Percentiles rank a stretch among this genome's conserved stretches.
Conservation (phyloP, 2,113 vertebrate species). For the Eidolon helvum region DNA sequence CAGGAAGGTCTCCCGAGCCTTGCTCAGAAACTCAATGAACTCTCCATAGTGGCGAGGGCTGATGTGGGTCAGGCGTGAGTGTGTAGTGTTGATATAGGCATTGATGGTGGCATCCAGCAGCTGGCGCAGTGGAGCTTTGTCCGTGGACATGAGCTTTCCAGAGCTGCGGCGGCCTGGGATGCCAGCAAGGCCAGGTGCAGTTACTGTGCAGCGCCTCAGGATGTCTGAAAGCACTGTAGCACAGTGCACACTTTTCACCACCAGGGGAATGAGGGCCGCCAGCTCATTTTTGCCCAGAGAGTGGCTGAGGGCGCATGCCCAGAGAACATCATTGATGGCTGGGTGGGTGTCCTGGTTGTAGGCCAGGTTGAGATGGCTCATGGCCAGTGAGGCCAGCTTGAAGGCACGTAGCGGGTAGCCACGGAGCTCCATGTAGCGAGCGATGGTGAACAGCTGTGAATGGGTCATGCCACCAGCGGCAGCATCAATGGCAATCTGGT, state of each 20-base stretch:
- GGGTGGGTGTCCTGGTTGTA: slow-evolving; percentile 99
- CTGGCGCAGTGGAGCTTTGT: slow-evolving; percentile 97
- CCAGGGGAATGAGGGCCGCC: slow-evolving; percentile 95
- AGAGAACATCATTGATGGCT: slow-evolving; percentile 98
- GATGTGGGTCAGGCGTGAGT: slow-evolving; percentile 98
- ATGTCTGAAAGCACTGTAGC: slow-evolving; percentile 98
- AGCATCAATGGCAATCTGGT: slow-evolving; percentile 97
- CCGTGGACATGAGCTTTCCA: slow-evolving; percentile 98
- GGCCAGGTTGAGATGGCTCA: slow-evolving; percentile 98
- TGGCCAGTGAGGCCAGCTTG: slow-evolving; percentile 96
- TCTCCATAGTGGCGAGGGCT: slow-evolving; percentile 98
- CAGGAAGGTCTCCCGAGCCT: slow-evolving; percentile 96
- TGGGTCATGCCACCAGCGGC: slow-evolving; percentile 97
- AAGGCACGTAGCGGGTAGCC: slow-evolving; percentile 97
- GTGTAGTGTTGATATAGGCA: slow-evolving; percentile 98
- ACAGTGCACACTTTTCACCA: slow-evolving; percentile 98
- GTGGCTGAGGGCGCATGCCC: slow-evolving; percentile 98
- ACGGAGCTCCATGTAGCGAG: slow-evolving; percentile 98
- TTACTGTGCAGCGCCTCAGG: slow-evolving; percentile 97
- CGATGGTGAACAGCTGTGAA: slow-evolving; percentile 98
- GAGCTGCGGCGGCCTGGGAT: slow-evolving; percentile 97
- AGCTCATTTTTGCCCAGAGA: slow-evolving; percentile 99
- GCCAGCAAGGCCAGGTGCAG: slow-evolving; percentile 94
- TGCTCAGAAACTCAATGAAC: slow-evolving; percentile 99
- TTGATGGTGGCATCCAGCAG: slow-evolving; percentile 97